Base-by-base conservation (phyloP, 2,888 invertebrate genomes). In the Parnassius apollo region DNA sequence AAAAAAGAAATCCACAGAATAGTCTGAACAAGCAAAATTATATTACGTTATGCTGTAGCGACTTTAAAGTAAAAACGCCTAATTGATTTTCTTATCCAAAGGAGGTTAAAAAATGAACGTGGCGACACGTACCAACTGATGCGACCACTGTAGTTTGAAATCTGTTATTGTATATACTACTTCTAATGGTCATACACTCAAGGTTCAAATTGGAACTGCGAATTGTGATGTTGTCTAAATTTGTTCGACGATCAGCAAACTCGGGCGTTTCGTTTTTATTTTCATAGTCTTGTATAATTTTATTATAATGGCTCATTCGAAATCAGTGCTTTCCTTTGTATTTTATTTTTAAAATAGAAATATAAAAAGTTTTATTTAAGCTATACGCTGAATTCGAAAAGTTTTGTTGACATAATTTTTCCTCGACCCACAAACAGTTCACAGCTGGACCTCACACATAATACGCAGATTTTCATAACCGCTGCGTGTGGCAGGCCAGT, bases 11-110 rank as follows among this genome's bases (percentile, higher is more conserved):
- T 45, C 22, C 35, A 46, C 10, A 54, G 55, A 50, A 25, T 49
- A 57, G 35, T 12, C 44, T 35, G 18, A 52, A 53, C 10, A 46
- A 22, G 42, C 18, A 54, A 12, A n/a, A 11, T 46, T 13, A 13
- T 10, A 25, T 49, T 60, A 51, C 42, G 25, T 51, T 59, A 45
- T 46, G 1, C 8, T 9, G 58, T 42, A 52, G 52, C 46, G 45
- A 45, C 18, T 35, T 46, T 46, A 52, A 46, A 10, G 59, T 52
- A 11, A 52, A 61, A 65, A 72, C 71, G 75, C 74, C 78, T 87
- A 87, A 88, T 88, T 86, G 88, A 86, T 86, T 88, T 85, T 85
- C 80, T 86, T 85, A 87, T 83, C 81, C 72, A 74, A 77, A 71
- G 74, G 71, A 78, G 80, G 77, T 76, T 78, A 72, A 71, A 79